These are phyloP conservation scores for Bathybates hornii DNA, from an alignment of 2,113 vertebrate species.

Conservation along the genomic window DNA sequence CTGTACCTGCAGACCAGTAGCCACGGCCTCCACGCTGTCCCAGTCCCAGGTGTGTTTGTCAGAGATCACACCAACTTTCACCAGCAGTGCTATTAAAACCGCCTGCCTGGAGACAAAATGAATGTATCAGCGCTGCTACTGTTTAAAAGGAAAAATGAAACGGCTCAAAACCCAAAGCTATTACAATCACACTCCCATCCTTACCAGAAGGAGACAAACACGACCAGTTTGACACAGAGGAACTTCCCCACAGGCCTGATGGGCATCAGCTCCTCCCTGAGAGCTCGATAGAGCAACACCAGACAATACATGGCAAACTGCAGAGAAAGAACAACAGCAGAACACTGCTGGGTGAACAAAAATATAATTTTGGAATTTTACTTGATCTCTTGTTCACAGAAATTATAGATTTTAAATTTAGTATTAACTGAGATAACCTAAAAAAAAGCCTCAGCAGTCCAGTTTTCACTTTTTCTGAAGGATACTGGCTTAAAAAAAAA, in stretches of 20 bases:
- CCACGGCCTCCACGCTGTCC: conserved; percentile 91
- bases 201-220: conserved; percentile 98
- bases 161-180: neutral
- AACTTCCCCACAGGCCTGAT: conserved; percentile 97
- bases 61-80: conserved; percentile 93
- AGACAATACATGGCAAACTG: conserved; percentile 97
- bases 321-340: neutral
- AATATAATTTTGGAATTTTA: neutral
- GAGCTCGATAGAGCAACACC: conserved; percentile 88
- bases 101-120: conserved; percentile 79
- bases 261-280: conserved; percentile 87
- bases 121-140: rapidly evolving
- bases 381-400: neutral
- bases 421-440: neutral
- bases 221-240: conserved; percentile 95
- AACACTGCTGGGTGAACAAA: neutral
- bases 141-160: neutral
- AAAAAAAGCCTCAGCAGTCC: neutral
- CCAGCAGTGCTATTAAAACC: conserved; percentile 89
- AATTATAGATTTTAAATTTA: neutral
- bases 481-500: neutral
- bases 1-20: conserved; percentile 88
- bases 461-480: neutral
- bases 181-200: neutral
- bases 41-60: conserved; percentile 91